Percentiles rank a stretch among this genome's conserved stretches.
phyloP scores from a whole-genome alignment of 2,113 vertebrate genomes.

The Cochlearius cochlearius region DNA sequence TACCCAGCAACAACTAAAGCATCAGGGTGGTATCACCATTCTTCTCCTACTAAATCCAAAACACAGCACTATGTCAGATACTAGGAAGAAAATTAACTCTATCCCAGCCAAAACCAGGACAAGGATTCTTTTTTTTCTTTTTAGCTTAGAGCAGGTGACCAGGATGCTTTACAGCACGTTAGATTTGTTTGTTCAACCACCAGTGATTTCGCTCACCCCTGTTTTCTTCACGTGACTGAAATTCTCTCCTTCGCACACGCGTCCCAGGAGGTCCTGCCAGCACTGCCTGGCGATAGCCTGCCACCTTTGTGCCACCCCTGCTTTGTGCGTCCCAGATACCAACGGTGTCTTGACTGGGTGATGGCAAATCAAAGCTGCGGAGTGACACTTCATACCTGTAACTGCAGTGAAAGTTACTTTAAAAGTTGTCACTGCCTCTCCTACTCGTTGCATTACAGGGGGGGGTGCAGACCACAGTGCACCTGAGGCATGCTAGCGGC shows the following conservation, averaged over 20 bases:
- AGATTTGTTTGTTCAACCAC: neutral
- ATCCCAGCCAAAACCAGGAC: too few species aligned
- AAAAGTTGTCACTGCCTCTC: neutral
- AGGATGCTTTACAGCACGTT: neutral
- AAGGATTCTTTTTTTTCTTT: neutral
- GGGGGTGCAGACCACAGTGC: neutral
- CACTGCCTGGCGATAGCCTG: neutral
- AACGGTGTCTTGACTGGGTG: neutral
- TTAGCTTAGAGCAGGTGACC: neutral
- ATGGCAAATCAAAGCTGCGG: neutral
- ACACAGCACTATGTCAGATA: too few species aligned
- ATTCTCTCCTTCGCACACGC: neutral
- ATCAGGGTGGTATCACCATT: too few species aligned
- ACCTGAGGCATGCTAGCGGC: neutral
- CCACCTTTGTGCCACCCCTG: neutral
- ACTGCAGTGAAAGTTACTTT: neutral
- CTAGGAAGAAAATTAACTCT: too few species aligned
- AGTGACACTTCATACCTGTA: neutral
- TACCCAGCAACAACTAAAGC: too few species aligned
- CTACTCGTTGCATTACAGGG: neutral
- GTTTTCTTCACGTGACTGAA: neutral
- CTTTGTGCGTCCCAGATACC: neutral
- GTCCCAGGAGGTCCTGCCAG: neutral
- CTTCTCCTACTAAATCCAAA: too few species aligned
- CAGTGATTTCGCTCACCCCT: fast-evolving